These are phyloP conservation scores for Danio tinwini DNA, from an alignment of 2,797 vertebrate genomes.

Conservation along the genomic window DNA sequence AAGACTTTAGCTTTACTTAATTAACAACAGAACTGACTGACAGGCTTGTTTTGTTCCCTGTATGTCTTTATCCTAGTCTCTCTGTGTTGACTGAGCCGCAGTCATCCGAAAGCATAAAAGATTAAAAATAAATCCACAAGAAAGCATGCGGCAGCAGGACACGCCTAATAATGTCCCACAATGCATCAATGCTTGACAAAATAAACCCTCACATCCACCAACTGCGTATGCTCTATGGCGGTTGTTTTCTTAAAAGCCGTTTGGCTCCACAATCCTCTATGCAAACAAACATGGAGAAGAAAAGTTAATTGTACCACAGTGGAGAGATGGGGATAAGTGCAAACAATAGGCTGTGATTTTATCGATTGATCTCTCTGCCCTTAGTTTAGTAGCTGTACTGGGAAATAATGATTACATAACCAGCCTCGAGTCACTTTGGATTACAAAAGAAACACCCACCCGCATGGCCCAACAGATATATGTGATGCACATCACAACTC, in stretches of 20 bases:
- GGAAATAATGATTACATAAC: constrained; percentile 70
- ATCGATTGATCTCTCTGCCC: constrained; percentile 61
- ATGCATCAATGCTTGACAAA: background rate
- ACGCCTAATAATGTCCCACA: constrained; percentile 23
- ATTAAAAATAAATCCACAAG: constrained; percentile 15
- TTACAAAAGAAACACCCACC: constrained; percentile 51
- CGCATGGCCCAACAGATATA: background rate
- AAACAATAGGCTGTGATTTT: constrained; percentile 41
- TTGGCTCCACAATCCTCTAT: background rate
- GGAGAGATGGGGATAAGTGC: background rate
- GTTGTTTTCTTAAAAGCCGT: constrained; percentile 26
- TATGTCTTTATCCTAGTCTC: background rate
- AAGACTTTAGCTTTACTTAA: background rate
- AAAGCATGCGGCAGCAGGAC: constrained; percentile 48
- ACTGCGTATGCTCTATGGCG: background rate
- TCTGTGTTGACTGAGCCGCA: constrained; percentile 16
- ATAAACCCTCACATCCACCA: background rate
- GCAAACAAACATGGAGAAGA: background rate
- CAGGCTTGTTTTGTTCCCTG: background rate
- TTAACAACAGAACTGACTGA: background rate
- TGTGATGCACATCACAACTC: background rate
- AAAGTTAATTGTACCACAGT: constrained; percentile 1
- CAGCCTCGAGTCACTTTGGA: constrained; percentile 45
- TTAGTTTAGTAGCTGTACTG: constrained; percentile 48
- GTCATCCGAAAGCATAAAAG: constrained; percentile 35